Percentiles rank a stretch among this genome's conserved stretches.
phyloP scores from a whole-genome alignment of 2,888 invertebrate genomes.

The Hydrotaea diabolus region DNA sequence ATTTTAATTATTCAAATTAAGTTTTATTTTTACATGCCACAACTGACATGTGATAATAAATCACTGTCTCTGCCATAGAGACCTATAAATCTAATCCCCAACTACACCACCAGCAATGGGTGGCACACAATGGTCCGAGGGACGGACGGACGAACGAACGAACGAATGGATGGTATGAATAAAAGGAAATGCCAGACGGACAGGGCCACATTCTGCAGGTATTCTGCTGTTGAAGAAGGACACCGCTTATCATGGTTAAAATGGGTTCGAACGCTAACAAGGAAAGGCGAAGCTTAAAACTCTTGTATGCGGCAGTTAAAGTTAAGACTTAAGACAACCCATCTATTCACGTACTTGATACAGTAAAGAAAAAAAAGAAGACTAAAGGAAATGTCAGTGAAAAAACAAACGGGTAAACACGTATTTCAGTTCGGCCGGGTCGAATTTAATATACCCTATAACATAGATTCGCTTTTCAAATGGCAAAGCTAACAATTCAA shows the following conservation, averaged over 20 bases:
- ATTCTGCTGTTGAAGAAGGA: neutral
- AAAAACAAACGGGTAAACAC: neutral
- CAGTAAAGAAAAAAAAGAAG: neutral
- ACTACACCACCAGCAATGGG: no score
- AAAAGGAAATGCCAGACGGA: neutral
- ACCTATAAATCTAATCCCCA: conserved; percentile 55
- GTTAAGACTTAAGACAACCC: neutral
- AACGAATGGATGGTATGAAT: no score
- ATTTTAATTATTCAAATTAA: conserved; percentile 67
- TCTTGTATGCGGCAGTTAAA: conserved; percentile 42
- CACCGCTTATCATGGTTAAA: neutral
- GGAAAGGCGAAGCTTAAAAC: conserved; percentile 24
- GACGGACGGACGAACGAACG: neutral
- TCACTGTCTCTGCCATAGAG: conserved; percentile 61
- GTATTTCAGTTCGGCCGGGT: no score
- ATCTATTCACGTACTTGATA: neutral
- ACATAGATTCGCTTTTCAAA: no score
- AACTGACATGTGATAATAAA: conserved; percentile 60
- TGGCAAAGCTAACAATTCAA: no score
- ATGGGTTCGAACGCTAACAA: neutral
- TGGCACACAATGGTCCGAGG: neutral
- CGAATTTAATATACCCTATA: no score
- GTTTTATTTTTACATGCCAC: conserved; percentile 31
- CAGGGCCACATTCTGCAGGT: neutral
- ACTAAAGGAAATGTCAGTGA: neutral